phyloP scores from a whole-genome alignment of 2,113 vertebrate species.

The Chloroceryle aenea region DNA sequence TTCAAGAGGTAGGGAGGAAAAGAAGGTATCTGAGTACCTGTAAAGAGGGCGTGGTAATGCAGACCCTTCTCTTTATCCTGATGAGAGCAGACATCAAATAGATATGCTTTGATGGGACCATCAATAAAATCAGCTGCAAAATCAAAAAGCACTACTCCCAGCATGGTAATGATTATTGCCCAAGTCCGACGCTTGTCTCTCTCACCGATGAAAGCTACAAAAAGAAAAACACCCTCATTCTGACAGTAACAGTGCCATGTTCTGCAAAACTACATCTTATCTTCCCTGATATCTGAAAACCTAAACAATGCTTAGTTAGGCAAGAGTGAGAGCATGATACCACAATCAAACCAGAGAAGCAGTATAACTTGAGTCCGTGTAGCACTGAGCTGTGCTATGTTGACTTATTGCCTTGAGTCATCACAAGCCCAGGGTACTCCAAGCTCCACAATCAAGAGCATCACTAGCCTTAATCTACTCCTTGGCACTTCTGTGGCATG shows the following conservation, averaged over 20 bases:
- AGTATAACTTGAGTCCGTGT: neutral
- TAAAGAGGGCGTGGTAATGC: constrained; percentile 95
- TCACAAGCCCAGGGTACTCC: neutral
- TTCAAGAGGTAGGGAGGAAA: neutral
- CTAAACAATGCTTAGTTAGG: neutral
- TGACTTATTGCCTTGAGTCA: neutral
- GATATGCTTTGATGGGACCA: constrained; percentile 96
- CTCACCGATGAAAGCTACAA: constrained; percentile 72
- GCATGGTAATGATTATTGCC: constrained; percentile 91
- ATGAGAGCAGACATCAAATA: constrained; percentile 97
- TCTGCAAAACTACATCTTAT: neutral
- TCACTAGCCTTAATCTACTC: neutral
- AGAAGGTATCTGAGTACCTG: constrained; percentile 81
- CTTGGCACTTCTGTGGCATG: neutral
- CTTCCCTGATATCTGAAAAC: neutral
- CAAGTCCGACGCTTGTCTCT: constrained; percentile 72
- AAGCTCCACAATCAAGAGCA: neutral
- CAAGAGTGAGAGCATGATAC: neutral
- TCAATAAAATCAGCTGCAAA: constrained; percentile 98
- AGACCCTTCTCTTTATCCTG: constrained; percentile 93
- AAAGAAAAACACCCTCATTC: constrained; percentile 54
- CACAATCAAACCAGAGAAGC: neutral
- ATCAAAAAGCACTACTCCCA: constrained; percentile 95
- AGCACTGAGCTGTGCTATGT: neutral
- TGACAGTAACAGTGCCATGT: neutral